Evolutionary conservation across 2,888 invertebrate species (phyloP).

Genomic region (Drosophila mercatorum): DNA sequence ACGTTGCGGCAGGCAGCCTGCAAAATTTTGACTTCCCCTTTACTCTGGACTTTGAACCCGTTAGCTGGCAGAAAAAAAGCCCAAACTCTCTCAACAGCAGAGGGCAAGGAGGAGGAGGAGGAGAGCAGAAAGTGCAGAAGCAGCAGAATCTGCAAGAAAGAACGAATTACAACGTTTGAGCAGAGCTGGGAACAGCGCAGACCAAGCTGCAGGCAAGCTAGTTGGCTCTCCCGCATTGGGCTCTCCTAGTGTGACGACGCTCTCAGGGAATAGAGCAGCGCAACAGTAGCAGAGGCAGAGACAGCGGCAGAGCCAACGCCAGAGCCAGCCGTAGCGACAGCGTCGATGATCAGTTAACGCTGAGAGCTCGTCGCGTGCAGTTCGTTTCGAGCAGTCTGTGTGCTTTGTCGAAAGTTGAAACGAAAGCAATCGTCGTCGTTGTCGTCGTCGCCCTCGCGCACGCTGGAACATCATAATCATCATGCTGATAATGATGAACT

Average conservation of each 20-base stretch:
- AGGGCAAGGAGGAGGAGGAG: background rate
- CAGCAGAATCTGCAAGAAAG: constrained; percentile 27
- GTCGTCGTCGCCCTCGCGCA: constrained; percentile 53
- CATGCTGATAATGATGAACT: constrained; percentile 54
- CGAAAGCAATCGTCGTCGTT: constrained; percentile 46
- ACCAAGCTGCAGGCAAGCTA: constrained; percentile 11
- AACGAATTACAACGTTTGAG: constrained; percentile 44
- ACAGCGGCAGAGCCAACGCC: constrained; percentile 3
- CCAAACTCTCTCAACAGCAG: constrained; percentile 1
- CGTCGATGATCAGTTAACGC: constrained; percentile 61
- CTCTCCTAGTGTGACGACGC: constrained; percentile 10
- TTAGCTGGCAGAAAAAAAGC: constrained; percentile 52
- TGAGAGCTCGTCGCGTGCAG: constrained; percentile 62
- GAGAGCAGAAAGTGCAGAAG: background rate
- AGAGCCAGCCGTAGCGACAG: background rate
- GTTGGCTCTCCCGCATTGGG: constrained; percentile 8
- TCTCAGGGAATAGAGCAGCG: constrained; percentile 21
- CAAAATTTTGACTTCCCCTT: constrained; percentile 39
- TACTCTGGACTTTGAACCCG: constrained; percentile 65
- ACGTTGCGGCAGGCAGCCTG: constrained; percentile 16
- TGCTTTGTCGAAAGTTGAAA: constrained; percentile 66
- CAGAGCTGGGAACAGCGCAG: constrained; percentile 38
- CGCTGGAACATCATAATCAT: constrained; percentile 41
- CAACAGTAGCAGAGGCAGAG: background rate
- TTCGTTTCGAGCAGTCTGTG: constrained; percentile 33